Conservation (phyloP, 1,140 invertebrate species). For the Reticulitermes speratus region DNA sequence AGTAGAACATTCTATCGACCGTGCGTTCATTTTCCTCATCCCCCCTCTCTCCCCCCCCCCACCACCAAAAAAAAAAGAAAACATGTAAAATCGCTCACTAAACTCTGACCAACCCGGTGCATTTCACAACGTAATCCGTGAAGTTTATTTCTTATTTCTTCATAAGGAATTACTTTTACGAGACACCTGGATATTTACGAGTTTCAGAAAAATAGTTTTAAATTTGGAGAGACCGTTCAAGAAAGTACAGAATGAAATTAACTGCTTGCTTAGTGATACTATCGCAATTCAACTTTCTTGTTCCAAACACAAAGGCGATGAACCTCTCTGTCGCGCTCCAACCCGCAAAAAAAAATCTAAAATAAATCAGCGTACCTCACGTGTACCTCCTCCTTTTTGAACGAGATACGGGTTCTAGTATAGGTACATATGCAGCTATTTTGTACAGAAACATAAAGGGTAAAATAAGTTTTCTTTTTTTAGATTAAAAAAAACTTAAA, state of each 20-base stretch:
- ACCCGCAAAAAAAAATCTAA: not conserved
- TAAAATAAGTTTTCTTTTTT: not conserved
- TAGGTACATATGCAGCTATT: not conserved
- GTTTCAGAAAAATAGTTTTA: not conserved
- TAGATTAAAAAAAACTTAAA: slow-evolving; percentile 18
- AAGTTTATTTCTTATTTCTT: not conserved
- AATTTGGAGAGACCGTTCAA: not conserved
- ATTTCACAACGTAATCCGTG: no score
- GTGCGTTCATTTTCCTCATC: no score
- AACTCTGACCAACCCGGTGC: no score
- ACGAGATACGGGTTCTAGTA: not conserved
- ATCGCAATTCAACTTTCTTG: not conserved
- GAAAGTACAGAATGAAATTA: not conserved
- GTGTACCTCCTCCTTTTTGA: not conserved
- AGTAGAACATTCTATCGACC: no score
- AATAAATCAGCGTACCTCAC: not conserved
- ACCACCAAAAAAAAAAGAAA: no score
- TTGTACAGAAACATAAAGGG: slow-evolving; percentile 12
- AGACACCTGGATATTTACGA: not conserved
- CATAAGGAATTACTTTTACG: not conserved
- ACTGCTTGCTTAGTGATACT: not conserved
- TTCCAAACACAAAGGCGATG: not conserved
- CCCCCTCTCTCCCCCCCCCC: no score
- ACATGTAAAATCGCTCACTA: no score
- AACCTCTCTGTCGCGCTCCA: not conserved